Base-by-base conservation (phyloP, 2,113 vertebrate genomes). In the Pterocles gutturalis region DNA sequence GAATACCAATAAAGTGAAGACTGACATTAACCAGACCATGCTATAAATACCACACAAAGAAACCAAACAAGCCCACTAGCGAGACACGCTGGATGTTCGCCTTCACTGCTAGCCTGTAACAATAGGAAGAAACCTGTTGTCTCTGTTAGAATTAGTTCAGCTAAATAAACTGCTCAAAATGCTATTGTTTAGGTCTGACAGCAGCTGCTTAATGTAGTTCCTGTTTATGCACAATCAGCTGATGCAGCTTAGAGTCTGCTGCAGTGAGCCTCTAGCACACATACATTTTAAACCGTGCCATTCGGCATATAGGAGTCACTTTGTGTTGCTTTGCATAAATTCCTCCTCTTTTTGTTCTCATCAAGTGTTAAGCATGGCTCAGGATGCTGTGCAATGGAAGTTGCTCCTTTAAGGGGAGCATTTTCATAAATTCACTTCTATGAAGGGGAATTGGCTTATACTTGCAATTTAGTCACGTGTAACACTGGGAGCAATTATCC, bases 41-140 rank as follows among this genome's bases (percentile, higher is more conserved):
- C 98, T 98, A 98, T 98, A 99, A 99, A 98, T 99, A 98, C 98
- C 98, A 98, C 98, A 98, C 98, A 98, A 98, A 98, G 98, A 98
- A 98, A 98, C 97, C 97, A 98, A 98, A 97, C 97, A 97, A 97
- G 76, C 65, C 93, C 94, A 96, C 96, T 97, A 93, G 94, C 96
- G 95, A 97, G 96, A 96, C 94, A 79, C 87, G 81, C 83, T 94
- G 87, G 78, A 97, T 8, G 83, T 96, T 98, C 85, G 95, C 97
- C 87, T 97, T 97, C 93, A 93, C 86, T 96, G 88, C 75, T 91
- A 97, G 84, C 64, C 93, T 83, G 34, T 80, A 97, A 97, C 79
- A 97, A 96, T 96, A 96, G 88, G 94, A 96, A 93, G 94, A 97
- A 97, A 97, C 92, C 90, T 94, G 93, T 94, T 98, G 97, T 96